A percentile compares a stretch with the other conserved stretches of the same genome.
phyloP scores from a whole-genome alignment of 2,113 vertebrate genomes.

The Vireo altiloquus region DNA sequence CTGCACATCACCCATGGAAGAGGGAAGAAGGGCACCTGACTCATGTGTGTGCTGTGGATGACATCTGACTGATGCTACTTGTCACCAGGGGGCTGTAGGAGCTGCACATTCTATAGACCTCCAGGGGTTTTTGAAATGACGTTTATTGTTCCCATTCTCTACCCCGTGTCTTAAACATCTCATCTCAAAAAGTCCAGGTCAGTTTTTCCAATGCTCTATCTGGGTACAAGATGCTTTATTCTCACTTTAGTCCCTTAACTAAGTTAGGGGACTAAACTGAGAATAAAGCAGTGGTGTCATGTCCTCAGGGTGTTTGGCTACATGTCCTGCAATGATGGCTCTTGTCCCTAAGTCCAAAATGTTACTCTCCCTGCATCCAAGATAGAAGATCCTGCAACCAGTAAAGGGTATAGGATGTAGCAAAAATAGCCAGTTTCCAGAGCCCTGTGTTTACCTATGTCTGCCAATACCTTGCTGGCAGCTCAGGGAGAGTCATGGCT shows the following conservation, averaged over 20 bases:
- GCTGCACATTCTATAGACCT: neutral
- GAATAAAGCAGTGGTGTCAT: neutral
- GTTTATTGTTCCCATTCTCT: neutral
- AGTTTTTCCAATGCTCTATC: neutral
- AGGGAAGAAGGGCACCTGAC: neutral
- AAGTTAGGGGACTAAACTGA: too few relatives aligned
- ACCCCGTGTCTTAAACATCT: rapidly evolving
- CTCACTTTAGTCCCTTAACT: neutral
- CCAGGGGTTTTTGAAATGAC: neutral
- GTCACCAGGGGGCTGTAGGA: neutral
- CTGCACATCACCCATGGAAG: neutral
- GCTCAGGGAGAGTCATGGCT: neutral
- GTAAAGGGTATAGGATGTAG: neutral
- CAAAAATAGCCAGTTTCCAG: neutral
- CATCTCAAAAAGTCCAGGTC: neutral
- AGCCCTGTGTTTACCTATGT: neutral
- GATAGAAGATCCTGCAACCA: neutral
- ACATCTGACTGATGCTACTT: neutral
- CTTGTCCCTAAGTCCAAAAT: neutral
- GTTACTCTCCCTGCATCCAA: neutral
- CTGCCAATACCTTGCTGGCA: neutral
- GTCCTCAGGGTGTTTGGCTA: neutral
- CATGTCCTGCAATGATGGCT: neutral
- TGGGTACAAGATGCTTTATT: neutral
- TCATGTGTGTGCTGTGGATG: neutral